Evolutionary conservation across 2,797 vertebrate species (phyloP).

Genomic region (Pygocentrus nattereri): DNA sequence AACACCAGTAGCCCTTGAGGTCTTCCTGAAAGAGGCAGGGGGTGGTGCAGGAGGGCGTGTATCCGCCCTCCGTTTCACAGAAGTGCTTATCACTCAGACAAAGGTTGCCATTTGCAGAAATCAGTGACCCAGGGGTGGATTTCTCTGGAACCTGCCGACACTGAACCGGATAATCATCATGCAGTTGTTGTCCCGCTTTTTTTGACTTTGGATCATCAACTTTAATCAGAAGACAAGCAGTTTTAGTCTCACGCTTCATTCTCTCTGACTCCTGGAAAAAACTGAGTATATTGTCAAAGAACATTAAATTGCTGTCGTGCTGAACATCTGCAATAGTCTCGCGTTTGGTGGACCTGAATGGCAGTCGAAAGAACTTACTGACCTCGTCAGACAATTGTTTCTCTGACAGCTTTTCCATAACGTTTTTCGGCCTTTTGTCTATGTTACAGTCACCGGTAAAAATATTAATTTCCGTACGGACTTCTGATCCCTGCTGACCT

Average conservation of each 20-base stretch:
- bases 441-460: constrained; percentile 25
- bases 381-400: background rate
- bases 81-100: background rate
- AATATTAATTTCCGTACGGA: no score
- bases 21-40: constrained; percentile 24
- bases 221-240: no score
- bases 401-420: background rate
- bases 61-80: background rate
- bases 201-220: no score
- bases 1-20: background rate
- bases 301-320: no score
- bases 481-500: no score
- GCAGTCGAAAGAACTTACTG: no score
- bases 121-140: background rate
- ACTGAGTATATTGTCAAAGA: background rate
- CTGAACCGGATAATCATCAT: no score
- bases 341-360: no score
- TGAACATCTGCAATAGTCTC: background rate
- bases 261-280: constrained; percentile 12
- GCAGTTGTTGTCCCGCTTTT: no score
- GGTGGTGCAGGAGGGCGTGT: constrained; percentile 1
- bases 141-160: constrained; percentile 23
- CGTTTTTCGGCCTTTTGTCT: background rate
- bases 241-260: no score
- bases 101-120: background rate